phyloP scores from a whole-genome alignment of 2,888 invertebrate genomes.

The Agonopterix subpropinquella region DNA sequence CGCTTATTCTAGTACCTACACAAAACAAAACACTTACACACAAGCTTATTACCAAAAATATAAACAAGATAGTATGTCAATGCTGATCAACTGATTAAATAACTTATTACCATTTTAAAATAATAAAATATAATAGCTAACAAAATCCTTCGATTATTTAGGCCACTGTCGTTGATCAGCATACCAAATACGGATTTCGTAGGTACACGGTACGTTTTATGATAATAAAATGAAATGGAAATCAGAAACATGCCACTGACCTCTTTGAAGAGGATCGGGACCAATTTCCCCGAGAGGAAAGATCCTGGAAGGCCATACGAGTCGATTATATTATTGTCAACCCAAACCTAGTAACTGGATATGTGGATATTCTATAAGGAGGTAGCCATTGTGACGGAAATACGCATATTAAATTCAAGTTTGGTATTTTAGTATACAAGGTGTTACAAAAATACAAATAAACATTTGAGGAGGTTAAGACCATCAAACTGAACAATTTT shows the following conservation, averaged over 20 bases:
- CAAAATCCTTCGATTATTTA: background rate
- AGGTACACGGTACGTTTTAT: slow-evolving; percentile 18
- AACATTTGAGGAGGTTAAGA: too few relatives aligned
- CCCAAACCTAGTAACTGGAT: slow-evolving; percentile 6
- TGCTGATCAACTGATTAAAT: too few relatives aligned
- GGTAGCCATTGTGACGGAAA: slow-evolving; percentile 1
- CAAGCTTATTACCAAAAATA: too few relatives aligned
- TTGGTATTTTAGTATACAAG: background rate
- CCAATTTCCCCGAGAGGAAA: slow-evolving; percentile 34
- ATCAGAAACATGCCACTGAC: slow-evolving; percentile 43
- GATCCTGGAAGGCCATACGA: slow-evolving; percentile 27
- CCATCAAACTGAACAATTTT: too few relatives aligned
- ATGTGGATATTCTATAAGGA: background rate
- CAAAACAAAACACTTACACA: too few relatives aligned
- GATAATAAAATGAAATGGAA: slow-evolving; percentile 47
- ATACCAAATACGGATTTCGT: slow-evolving; percentile 22
- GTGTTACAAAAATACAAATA: too few relatives aligned
- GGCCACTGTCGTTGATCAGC: slow-evolving; percentile 7
- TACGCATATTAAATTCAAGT: background rate
- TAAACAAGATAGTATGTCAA: too few relatives aligned
- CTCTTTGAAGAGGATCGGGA: slow-evolving; percentile 36
- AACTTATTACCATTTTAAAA: too few relatives aligned
- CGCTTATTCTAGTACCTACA: too few relatives aligned
- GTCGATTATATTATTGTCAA: slow-evolving; percentile 32
- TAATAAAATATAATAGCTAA: background rate